phyloP scores from a whole-genome alignment of 2,888 invertebrate genomes.

The Apoda limacodes region DNA sequence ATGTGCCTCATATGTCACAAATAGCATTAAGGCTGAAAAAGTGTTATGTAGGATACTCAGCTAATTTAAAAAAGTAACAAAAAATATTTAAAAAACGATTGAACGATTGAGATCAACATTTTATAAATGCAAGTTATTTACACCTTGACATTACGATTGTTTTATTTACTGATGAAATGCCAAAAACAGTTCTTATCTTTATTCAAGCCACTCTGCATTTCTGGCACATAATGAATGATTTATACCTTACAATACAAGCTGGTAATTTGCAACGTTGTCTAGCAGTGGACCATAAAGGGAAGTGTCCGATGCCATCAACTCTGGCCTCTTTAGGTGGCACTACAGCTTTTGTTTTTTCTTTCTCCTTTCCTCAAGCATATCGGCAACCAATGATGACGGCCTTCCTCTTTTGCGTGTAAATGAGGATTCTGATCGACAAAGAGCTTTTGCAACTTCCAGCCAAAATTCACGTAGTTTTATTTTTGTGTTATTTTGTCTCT shows the following conservation, averaged over 20 bases:
- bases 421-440: conserved; percentile 10
- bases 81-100: too few species aligned
- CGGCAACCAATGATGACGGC: too few species aligned
- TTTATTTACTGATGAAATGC: too few species aligned
- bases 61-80: too few species aligned
- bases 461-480: too few species aligned
- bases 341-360: conserved; percentile 10
- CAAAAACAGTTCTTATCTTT: conserved; percentile 21
- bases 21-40: too few species aligned
- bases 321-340: conserved; percentile 18
- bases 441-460: too few species aligned
- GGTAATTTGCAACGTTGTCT: conserved; percentile 20
- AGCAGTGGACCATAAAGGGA: conserved; percentile 17
- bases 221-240: conserved; percentile 15
- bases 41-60: too few species aligned
- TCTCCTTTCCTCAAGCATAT: conserved; percentile 9
- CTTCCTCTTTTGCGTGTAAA: conserved; percentile 11
- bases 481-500: conserved; percentile 7
- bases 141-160: too few species aligned
- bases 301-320: conserved; percentile 17
- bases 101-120: too few species aligned
- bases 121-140: too few species aligned
- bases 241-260: conserved; percentile 16
- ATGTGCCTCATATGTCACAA: too few species aligned
- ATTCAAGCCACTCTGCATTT: conserved; percentile 17